phyloP scores from a whole-genome alignment of 1,140 invertebrate species.

The Brachionus koreanus region DNA sequence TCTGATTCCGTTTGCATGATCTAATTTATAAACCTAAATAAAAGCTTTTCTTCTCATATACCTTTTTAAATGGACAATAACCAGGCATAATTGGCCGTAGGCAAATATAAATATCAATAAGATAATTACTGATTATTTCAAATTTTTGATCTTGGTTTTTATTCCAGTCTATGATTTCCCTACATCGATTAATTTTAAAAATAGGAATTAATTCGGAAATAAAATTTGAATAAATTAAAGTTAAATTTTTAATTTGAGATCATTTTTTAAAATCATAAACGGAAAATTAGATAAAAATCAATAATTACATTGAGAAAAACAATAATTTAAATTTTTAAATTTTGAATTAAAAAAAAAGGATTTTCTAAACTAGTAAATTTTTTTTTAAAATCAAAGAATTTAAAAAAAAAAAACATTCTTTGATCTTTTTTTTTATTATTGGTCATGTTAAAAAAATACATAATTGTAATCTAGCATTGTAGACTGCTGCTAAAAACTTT shows the following conservation, averaged over 20 bases:
- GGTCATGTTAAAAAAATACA: too few relatives aligned
- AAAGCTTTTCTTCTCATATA: not conserved
- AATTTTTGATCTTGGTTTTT: not conserved
- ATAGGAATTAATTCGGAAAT: not conserved
- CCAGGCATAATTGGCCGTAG: not conserved
- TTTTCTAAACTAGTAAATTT: not conserved
- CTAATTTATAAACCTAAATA: not conserved
- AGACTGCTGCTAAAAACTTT: too few relatives aligned
- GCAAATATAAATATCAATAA: not conserved
- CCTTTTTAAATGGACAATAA: not conserved
- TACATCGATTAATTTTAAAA: not conserved
- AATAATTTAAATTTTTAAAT: not conserved
- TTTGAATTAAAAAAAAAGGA: not conserved
- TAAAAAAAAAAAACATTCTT: too few relatives aligned
- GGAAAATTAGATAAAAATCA: not conserved
- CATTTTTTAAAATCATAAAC: not conserved
- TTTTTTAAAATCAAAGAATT: too few relatives aligned
- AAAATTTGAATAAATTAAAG: not conserved
- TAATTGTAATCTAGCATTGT: too few relatives aligned
- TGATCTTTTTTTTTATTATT: too few relatives aligned
- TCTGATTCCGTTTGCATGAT: not conserved
- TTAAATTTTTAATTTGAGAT: not conserved
- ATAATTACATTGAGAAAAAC: not conserved
- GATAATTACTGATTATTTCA: not conserved
- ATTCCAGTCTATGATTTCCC: not conserved